Base-by-base conservation (phyloP, 1,140 invertebrate genomes). In the Trichonephila inaurata region DNA sequence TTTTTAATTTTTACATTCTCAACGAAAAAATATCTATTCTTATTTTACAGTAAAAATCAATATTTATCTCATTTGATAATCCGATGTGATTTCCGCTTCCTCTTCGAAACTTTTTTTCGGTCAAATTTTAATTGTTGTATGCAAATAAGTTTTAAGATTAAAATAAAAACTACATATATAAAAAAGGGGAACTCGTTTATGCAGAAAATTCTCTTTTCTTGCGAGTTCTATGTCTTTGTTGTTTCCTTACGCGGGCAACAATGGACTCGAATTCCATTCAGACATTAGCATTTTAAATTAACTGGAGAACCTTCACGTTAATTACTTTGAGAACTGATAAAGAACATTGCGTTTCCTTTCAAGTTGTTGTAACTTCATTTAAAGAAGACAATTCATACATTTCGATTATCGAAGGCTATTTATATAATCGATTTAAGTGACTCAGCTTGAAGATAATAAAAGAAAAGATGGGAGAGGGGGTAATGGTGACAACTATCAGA, bases 281-380 rank as follows among this genome's bases (percentile, higher is more conserved):
- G 19, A 60, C 88, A 89, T 89, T 89, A 89, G 69, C 88, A 89
- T 69, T 89, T 89, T 77, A 89, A 89, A 89, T 89, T 89, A 64
- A 77, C 66, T 77, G 19, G 88, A n/a, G 66, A 72, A 89, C 44
- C 88, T 44, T 40, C n/a, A 21, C 83, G 88, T 89, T 89, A 89
- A 89, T 89, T 89, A 89, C 88, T 72, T 89, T 60, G 44, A 72
- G 64, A 89, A 89, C 88, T 77, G 88, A 89, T 89, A 89, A 89
- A 72, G 88, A 89, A 89, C 88, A 77, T 60, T 72, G 88, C 77
- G 44, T 66, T 60, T 33, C 40, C 64, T 89, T 77, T 77, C 58
- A 77, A 77, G 69, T 72, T 77, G 88, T 64, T 89, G 33, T 77
- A 77, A 77, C 88, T 89, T 44, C 88, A 89, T 66, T 89, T 89